Percentiles rank a stretch among this genome's conserved stretches.
Evolutionary conservation across 2,888 invertebrate species (phyloP).

Genomic region (Mythimna loreyi): DNA sequence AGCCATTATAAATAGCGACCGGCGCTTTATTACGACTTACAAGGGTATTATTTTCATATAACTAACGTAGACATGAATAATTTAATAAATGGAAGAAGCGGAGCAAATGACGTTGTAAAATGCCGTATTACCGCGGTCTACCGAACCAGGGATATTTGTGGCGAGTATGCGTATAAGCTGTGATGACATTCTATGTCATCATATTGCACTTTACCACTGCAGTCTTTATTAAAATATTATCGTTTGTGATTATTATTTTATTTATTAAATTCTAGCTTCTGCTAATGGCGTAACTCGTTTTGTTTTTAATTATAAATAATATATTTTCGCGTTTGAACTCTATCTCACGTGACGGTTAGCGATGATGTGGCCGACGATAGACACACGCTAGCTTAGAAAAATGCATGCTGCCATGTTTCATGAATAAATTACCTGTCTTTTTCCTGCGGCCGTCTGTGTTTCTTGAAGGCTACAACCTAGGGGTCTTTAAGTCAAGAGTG

Average conservation of each 20-base stretch:
- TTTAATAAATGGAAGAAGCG: slow-evolving; percentile 53
- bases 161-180: slow-evolving; percentile 5
- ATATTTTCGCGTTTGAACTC: too few relatives aligned
- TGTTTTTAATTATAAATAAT: too few relatives aligned
- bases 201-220: slow-evolving; percentile 3
- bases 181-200: slow-evolving; percentile 21
- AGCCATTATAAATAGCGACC: slow-evolving; percentile 21
- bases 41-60: slow-evolving; percentile 44
- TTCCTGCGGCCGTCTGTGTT: too few relatives aligned
- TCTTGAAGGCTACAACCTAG: too few relatives aligned
- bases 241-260: background rate
- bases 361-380: too few relatives aligned
- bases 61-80: slow-evolving; percentile 46
- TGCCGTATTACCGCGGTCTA: slow-evolving; percentile 53
- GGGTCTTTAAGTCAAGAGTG: too few relatives aligned
- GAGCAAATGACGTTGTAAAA: slow-evolving; percentile 55
- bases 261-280: too few relatives aligned
- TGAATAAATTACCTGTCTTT: too few relatives aligned
- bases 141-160: slow-evolving; percentile 38
- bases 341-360: too few relatives aligned
- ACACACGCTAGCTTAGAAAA: too few relatives aligned
- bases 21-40: slow-evolving; percentile 27
- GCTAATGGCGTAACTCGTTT: too few relatives aligned
- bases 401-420: too few relatives aligned
- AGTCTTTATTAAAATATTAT: background rate